Conservation (phyloP, 2,888 invertebrate genomes). For the Plebejus anna region DNA sequence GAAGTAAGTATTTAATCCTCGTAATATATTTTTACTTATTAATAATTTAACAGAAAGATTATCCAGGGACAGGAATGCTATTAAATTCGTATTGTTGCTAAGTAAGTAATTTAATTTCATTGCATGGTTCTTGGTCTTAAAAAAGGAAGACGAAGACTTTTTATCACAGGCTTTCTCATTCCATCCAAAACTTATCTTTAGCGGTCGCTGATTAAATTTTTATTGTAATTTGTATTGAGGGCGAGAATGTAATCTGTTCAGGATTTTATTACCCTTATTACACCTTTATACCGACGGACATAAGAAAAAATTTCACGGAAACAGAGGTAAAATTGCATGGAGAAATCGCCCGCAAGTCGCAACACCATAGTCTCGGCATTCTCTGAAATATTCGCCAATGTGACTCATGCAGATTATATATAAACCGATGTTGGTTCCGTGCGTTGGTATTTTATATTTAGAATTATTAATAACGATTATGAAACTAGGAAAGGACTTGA, state of each 20-base stretch:
- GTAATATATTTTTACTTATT: not conserved
- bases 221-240: not conserved
- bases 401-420: constrained; percentile 15
- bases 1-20: not conserved
- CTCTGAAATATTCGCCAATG: constrained; percentile 28
- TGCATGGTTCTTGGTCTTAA: no score
- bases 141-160: not conserved
- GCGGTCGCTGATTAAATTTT: not conserved
- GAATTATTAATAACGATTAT: constrained; percentile 5
- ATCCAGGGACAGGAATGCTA: no score
- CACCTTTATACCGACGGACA: not conserved
- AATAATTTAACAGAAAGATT: no score
- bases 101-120: no score
- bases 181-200: not conserved
- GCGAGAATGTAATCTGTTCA: not conserved
- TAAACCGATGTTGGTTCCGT: constrained; percentile 24
- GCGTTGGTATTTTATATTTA: constrained; percentile 14
- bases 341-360: not conserved
- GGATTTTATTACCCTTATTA: not conserved
- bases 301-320: not conserved
- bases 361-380: constrained; percentile 17
- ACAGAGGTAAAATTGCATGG: not conserved
- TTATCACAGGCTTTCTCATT: not conserved
- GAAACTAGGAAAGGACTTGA: not conserved
- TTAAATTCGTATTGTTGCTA: no score